Percentiles rank a stretch among this genome's conserved stretches.
phyloP scores from a whole-genome alignment of 2,113 vertebrate species.

The Melanocharis versteri region DNA sequence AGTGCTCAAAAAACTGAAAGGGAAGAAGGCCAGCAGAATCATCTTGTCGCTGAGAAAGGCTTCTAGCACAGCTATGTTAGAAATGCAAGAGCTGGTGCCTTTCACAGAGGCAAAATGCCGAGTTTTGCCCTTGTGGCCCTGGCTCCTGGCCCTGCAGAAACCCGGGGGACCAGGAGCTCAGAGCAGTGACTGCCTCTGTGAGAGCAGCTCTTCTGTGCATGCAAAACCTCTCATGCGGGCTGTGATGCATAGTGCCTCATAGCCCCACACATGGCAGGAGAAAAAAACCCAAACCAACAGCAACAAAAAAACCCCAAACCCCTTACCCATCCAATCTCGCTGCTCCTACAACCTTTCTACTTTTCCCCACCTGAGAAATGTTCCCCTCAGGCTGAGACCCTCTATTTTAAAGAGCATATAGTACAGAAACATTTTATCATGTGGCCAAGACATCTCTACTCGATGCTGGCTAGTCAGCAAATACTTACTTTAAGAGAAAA shows the following conservation, averaged over 20 bases:
- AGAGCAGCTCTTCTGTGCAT: not conserved
- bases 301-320: not conserved
- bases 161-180: rapidly evolving
- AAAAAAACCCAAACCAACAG: not conserved
- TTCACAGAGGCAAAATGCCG: not conserved
- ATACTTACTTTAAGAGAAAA: not conserved
- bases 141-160: not conserved
- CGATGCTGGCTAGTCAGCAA: not conserved
- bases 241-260: rapidly evolving
- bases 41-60: not conserved
- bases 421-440: not conserved
- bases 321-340: not conserved
- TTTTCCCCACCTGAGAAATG: not conserved
- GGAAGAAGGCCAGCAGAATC: not conserved
- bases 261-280: not conserved
- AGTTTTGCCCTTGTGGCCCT: not conserved
- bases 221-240: not conserved
- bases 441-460: not conserved
- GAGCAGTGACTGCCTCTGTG: rapidly evolving
- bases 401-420: not conserved
- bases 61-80: not conserved
- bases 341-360: not conserved
- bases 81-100: not conserved
- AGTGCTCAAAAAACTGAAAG: not conserved
- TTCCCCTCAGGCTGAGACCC: not conserved